These are phyloP conservation scores for Samia ricini DNA, from an alignment of 1,140 invertebrate species.

Conservation along the genomic window DNA sequence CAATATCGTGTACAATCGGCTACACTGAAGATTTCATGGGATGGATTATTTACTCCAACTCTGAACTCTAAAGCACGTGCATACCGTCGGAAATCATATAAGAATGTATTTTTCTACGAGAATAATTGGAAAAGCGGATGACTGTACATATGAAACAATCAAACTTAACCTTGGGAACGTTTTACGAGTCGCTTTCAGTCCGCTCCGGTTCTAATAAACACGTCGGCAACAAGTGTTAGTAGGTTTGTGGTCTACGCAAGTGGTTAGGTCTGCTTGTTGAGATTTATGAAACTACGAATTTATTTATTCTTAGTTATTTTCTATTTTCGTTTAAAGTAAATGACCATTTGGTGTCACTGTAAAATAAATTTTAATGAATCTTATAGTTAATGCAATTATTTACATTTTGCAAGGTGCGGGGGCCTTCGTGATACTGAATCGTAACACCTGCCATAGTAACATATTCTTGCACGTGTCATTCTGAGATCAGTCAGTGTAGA, in stretches of 20 bases:
- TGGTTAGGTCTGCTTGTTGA: slow-evolving; percentile 22
- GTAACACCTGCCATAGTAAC: too few species aligned
- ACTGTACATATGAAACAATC: slow-evolving; percentile 45
- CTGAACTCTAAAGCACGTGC: not conserved
- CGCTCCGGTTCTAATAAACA: slow-evolving; percentile 46
- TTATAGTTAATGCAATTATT: too few species aligned
- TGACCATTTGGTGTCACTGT: too few species aligned
- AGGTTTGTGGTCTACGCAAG: slow-evolving; percentile 35
- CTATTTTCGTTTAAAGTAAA: too few species aligned
- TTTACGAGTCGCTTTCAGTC: slow-evolving; percentile 54
- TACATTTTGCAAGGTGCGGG: too few species aligned
- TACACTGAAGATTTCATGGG: slow-evolving; percentile 18
- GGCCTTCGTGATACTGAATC: too few species aligned
- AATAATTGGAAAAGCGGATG: slow-evolving; percentile 25
- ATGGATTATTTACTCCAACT: not conserved
- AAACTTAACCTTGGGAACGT: slow-evolving; percentile 61
- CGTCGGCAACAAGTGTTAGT: slow-evolving; percentile 44
- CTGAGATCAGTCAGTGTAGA: too few species aligned
- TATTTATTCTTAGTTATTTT: not conserved
- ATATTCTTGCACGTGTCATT: too few species aligned
- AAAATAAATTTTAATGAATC: too few species aligned
- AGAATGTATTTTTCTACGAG: slow-evolving; percentile 25
- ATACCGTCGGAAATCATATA: slow-evolving; percentile 4
- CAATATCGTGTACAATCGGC: slow-evolving; percentile 24
- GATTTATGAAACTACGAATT: slow-evolving; percentile 10